Conservation (phyloP, 2,113 vertebrate genomes). For the Uria aalge region DNA sequence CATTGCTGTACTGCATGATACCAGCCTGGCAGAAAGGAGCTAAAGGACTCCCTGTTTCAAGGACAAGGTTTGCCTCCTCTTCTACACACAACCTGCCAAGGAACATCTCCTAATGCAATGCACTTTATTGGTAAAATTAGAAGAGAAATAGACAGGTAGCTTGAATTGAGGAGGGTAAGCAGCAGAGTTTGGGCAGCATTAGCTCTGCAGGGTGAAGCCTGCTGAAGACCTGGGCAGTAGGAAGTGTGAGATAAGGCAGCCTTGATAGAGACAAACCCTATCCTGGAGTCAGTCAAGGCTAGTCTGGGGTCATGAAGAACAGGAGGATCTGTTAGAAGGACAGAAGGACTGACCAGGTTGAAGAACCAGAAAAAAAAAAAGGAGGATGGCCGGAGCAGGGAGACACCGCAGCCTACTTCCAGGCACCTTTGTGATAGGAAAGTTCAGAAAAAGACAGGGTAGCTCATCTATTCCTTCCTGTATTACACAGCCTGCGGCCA, state of each 20-base stretch:
- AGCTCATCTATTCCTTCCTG: not conserved
- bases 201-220: not conserved
- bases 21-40: not conserved
- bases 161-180: not conserved
- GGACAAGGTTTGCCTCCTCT: not conserved
- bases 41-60: not conserved
- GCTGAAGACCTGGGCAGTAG: not conserved
- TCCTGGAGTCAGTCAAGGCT: not conserved
- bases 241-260: not conserved
- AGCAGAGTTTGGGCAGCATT: not conserved
- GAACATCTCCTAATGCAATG: not conserved
- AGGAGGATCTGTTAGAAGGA: not conserved
- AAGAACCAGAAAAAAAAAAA: not conserved
- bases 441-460: not conserved
- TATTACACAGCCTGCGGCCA: not conserved
- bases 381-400: not conserved
- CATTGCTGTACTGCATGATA: not conserved
- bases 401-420: not conserved
- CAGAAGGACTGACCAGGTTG: not conserved
- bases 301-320: too few relatives aligned
- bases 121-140: not conserved
- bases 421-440: not conserved
- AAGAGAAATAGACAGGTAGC: not conserved
- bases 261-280: not conserved
- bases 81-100: not conserved